Conservation (phyloP, 2,888 invertebrate species). For the Girardia tigrina region DNA sequence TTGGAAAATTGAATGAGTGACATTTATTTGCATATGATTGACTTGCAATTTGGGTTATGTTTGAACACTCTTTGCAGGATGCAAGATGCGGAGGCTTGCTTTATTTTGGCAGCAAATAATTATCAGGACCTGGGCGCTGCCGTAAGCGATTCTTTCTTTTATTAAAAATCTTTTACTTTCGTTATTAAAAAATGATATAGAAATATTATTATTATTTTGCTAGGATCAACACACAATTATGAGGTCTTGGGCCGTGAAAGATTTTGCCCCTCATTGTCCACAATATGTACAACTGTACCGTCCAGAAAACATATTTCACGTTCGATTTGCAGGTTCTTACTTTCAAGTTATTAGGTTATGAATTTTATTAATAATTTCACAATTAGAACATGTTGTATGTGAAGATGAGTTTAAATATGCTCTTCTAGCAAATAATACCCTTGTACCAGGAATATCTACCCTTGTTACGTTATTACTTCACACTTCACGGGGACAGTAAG, state of each 20-base stretch:
- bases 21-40: too few relatives aligned
- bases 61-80: too few relatives aligned
- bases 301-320: conserved; percentile 92
- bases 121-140: conserved; percentile 90
- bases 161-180: too few relatives aligned
- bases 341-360: neutral
- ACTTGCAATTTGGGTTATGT: too few relatives aligned
- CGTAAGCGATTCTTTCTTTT: too few relatives aligned
- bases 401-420: conserved; percentile 98
- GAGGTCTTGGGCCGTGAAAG: conserved; percentile 91
- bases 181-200: too few relatives aligned
- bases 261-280: conserved; percentile 84
- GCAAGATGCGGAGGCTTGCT: conserved; percentile 92
- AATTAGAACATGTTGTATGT: conserved; percentile 77
- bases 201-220: too few relatives aligned
- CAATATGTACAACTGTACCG: conserved; percentile 96
- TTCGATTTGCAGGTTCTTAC: conserved; percentile 68
- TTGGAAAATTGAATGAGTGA: too few relatives aligned
- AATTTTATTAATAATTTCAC: conserved; percentile 32
- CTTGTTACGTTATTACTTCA: conserved; percentile 83
- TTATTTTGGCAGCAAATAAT: conserved; percentile 83
- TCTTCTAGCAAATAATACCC: conserved; percentile 87
- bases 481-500: conserved; percentile 93
- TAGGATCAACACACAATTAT: conserved; percentile 65
- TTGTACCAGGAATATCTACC: conserved; percentile 90